phyloP scores from a whole-genome alignment of 2,113 vertebrate species.

The Anolis sagrei region DNA sequence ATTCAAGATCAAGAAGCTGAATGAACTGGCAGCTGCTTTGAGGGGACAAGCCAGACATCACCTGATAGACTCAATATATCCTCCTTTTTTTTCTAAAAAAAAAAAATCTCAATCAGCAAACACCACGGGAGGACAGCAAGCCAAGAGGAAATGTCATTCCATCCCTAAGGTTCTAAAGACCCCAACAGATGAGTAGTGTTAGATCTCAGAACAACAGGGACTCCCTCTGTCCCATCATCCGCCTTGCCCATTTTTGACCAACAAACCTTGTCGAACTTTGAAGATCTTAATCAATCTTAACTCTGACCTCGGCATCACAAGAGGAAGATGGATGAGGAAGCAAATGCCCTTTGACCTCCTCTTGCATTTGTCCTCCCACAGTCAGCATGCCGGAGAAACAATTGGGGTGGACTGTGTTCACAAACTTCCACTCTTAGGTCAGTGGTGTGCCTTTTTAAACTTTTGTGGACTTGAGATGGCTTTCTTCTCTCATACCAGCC shows the following conservation, averaged over 20 bases:
- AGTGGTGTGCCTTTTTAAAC: slow-evolving; percentile 54
- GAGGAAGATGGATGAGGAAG: slow-evolving; percentile 93
- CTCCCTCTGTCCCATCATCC: slow-evolving; percentile 40
- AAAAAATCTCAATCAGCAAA: slow-evolving; percentile 48
- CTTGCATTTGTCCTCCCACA: slow-evolving; percentile 80
- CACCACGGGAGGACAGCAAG: slow-evolving; percentile 36
- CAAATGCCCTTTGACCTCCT: slow-evolving; percentile 85
- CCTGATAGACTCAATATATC: slow-evolving; percentile 47
- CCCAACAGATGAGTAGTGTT: slow-evolving; percentile 77
- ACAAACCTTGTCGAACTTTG: slow-evolving; percentile 85
- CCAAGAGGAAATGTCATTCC: slow-evolving; percentile 60
- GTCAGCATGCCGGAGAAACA: slow-evolving; percentile 77
- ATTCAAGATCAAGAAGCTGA: slow-evolving; percentile 41
- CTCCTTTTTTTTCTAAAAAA: too few relatives aligned
- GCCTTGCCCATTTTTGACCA: slow-evolving; percentile 68
- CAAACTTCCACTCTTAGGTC: slow-evolving; percentile 71
- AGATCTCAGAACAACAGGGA: slow-evolving; percentile 71
- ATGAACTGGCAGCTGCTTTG: slow-evolving; percentile 59
- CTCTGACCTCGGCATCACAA: slow-evolving; percentile 81
- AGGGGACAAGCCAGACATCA: slow-evolving; percentile 48
- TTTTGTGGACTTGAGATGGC: slow-evolving; percentile 50
- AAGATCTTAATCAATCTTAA: slow-evolving; percentile 96
- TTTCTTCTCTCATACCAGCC: neutral
- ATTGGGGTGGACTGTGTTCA: slow-evolving; percentile 82
- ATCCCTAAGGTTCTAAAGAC: slow-evolving; percentile 49